Percentiles rank a stretch among this genome's conserved stretches.
phyloP scores from a whole-genome alignment of 2,797 vertebrate species.

The Ptychobarbus kaznakovi region DNA sequence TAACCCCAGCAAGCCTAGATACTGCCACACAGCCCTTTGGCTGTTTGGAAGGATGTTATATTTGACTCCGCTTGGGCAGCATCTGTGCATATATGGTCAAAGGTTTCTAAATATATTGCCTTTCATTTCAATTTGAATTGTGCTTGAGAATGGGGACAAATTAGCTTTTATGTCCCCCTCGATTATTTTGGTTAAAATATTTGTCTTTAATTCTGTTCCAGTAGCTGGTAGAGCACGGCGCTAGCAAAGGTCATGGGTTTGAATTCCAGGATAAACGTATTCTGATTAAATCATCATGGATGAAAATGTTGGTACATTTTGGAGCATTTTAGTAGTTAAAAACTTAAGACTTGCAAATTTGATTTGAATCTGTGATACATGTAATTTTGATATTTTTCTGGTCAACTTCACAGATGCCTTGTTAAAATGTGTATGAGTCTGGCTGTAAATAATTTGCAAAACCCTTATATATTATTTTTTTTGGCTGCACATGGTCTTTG shows the following conservation, averaged over 20 bases:
- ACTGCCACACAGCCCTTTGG: slow-evolving; percentile 55
- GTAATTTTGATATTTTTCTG: not conserved
- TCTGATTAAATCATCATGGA: not conserved
- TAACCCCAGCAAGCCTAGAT: slow-evolving; percentile 91
- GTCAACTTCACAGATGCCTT: not conserved
- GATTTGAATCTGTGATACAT: not conserved
- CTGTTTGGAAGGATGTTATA: slow-evolving; percentile 51
- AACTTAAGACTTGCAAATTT: not conserved
- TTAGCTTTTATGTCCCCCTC: slow-evolving; percentile 4
- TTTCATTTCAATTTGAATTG: slow-evolving; percentile 38
- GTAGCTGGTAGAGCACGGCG: not conserved
- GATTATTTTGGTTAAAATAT: slow-evolving; percentile 34
- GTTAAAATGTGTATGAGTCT: not conserved
- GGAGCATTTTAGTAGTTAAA: not conserved
- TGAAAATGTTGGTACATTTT: not conserved
- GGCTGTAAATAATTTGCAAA: not conserved
- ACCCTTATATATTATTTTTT: not conserved
- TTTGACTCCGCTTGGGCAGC: slow-evolving; percentile 43
- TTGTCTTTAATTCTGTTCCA: slow-evolving; percentile 2
- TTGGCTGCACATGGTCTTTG: not conserved
- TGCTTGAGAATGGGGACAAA: not conserved
- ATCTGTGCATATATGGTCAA: slow-evolving; percentile 36
- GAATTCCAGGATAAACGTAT: not conserved
- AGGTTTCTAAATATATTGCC: slow-evolving; percentile 42
- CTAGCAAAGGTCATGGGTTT: not conserved